Conservation (phyloP, 2,888 invertebrate species). For the Acanthosepion lycidas region DNA sequence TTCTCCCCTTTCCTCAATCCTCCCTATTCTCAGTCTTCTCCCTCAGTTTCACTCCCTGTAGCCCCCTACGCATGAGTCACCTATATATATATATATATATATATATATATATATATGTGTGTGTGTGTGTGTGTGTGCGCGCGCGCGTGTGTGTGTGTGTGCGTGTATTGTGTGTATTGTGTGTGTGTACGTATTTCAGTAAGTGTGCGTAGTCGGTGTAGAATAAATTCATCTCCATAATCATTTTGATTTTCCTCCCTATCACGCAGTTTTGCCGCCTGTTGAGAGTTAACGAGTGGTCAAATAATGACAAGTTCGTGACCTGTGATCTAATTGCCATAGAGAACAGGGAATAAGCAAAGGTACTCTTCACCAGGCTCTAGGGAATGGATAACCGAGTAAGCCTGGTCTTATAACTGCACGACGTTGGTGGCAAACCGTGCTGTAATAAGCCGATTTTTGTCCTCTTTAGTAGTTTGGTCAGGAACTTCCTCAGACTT, state of each 20-base stretch:
- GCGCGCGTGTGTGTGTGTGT: no score
- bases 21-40: no score
- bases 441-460: neutral
- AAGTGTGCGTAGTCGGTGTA: no score
- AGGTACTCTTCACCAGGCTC: neutral
- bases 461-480: neutral
- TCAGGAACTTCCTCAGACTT: neutral
- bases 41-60: no score
- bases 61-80: neutral
- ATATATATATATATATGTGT: no score
- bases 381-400: neutral
- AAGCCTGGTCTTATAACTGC: neutral
- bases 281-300: slow-evolving; percentile 17
- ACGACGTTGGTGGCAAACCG: neutral
- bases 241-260: neutral
- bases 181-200: no score
- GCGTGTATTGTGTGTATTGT: no score
- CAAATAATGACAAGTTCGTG: slow-evolving; percentile 18
- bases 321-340: slow-evolving; percentile 10
- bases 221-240: neutral
- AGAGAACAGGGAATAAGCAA: neutral
- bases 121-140: no score
- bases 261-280: neutral
- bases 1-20: no score
- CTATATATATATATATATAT: neutral